Evolutionary conservation across 2,113 vertebrate species (phyloP), one percentile per base, ranked within the genome.

Genomic region (Balaenoptera acutorostrata): DNA sequence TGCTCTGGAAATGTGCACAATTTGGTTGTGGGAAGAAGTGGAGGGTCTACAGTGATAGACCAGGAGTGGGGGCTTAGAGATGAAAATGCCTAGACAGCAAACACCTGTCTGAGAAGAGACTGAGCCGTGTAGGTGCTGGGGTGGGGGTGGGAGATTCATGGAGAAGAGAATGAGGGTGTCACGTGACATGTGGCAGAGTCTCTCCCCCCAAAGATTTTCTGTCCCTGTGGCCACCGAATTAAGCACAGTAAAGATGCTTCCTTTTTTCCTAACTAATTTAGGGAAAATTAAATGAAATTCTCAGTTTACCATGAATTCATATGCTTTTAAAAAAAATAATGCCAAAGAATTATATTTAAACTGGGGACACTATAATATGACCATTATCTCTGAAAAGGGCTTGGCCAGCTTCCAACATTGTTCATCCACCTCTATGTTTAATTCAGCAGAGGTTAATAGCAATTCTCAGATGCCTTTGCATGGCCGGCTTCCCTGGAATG

Each of bases 371-470:
- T 97, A 84, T 98, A 95, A 95, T 83, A 92, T n/a, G 55, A 90
- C 90, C 63, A 95, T 97, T 97, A 78, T 75, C 97, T 94, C 55
- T 97, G 95, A 96, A 11, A 6, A 97, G 95, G 77, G 77, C 89
- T 83, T 98, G 98, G 97, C 95, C 84, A 7, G 14, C 13, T n/a
- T 98, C 98, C 98, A 97, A 59, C 90, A 14, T 69, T 97, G 85
- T 36, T 97, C 83, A 93, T 95, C 77, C 72, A 68, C 55, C 57
- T 49, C 46, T 33, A 2, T 63, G 78, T 59, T 86, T 68, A 97
- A 97, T 95, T 97, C 72, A 44, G 68, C 2, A 7, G 72, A 95
- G 61, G 95, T 98, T 97, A 97, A 96, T 63, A 96, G 96, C 57
- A 64, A 66, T 18, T 89, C 29, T 97, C 59, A 91, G 92, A 93